phyloP scores from a whole-genome alignment of 1,140 invertebrate genomes.

The Drosophila navojoa region DNA sequence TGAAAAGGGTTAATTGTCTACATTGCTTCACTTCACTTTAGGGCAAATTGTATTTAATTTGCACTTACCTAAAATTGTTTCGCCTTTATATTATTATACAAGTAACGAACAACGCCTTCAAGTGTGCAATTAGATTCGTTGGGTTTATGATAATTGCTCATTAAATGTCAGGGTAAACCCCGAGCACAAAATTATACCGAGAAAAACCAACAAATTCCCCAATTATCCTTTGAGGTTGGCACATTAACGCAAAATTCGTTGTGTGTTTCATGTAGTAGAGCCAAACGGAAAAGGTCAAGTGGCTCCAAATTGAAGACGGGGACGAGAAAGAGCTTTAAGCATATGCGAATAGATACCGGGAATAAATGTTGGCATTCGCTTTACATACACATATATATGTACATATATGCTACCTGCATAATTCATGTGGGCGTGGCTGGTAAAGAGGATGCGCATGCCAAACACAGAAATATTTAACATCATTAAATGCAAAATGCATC shows the following conservation, averaged over 20 bases:
- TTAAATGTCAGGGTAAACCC: slow-evolving; percentile 27
- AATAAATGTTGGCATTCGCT: neutral
- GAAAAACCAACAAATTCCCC: neutral
- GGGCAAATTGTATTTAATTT: neutral
- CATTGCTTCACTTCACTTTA: neutral
- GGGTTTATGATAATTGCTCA: slow-evolving; percentile 41
- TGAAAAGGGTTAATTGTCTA: neutral
- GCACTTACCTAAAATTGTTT: neutral
- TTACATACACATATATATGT: neutral
- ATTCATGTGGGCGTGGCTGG: slow-evolving; percentile 51
- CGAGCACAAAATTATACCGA: slow-evolving; percentile 10
- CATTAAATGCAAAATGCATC: slow-evolving; percentile 80
- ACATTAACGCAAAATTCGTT: slow-evolving; percentile 16
- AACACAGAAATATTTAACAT: slow-evolving; percentile 66
- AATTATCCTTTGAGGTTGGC: slow-evolving; percentile 59
- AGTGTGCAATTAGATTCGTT: slow-evolving; percentile 33
- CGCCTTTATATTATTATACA: neutral
- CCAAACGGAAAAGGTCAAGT: slow-evolving; percentile 68
- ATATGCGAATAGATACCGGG: slow-evolving; percentile 6
- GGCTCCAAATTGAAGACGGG: neutral
- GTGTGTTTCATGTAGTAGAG: slow-evolving; percentile 21
- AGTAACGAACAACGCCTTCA: slow-evolving; percentile 15
- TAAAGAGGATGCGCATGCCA: slow-evolving; percentile 23
- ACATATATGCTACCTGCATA: slow-evolving; percentile 44
- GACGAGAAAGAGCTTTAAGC: neutral